These are phyloP conservation scores for Magallana ariakensis DNA, from an alignment of 1,140 invertebrate species.

Conservation along the genomic window DNA sequence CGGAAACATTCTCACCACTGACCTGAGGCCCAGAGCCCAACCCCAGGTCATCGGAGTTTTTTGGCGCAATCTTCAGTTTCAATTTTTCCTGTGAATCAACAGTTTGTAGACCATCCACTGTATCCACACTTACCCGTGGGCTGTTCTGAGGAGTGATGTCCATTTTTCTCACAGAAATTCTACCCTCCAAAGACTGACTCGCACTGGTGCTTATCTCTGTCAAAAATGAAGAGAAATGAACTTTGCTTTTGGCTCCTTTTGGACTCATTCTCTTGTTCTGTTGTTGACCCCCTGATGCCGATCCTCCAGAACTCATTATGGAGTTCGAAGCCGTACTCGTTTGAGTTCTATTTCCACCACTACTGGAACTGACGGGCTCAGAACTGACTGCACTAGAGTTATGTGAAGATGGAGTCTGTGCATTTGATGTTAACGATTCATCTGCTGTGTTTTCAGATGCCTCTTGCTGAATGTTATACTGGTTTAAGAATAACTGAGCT, in stretches of 20 bases:
- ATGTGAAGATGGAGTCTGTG: constrained; percentile 37
- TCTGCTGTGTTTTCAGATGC: constrained; percentile 6
- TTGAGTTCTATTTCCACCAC: constrained; percentile 37
- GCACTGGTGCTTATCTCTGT: constrained; percentile 71
- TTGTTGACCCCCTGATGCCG: constrained; percentile 49
- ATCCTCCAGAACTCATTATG: constrained; percentile 59
- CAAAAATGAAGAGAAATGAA: constrained; percentile 72
- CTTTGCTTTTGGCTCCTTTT: constrained; percentile 72
- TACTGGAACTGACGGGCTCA: constrained; percentile 31
- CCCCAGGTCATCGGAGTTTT: constrained; percentile 49
- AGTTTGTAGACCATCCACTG: not conserved
- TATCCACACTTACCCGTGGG: not conserved
- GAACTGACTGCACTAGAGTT: constrained; percentile 33
- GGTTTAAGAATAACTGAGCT: constrained; percentile 8
- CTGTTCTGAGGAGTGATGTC: constrained; percentile 64
- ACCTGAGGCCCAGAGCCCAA: constrained; percentile 47
- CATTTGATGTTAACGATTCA: constrained; percentile 18
- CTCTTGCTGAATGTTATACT: not conserved
- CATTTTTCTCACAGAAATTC: constrained; percentile 65
- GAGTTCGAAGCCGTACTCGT: constrained; percentile 51
- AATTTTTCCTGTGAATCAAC: not conserved
- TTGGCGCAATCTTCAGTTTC: constrained; percentile 48
- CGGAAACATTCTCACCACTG: not conserved
- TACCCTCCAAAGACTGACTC: constrained; percentile 69
- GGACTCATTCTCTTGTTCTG: constrained; percentile 69